These are phyloP conservation scores for Pithys albifrons DNA, from an alignment of 2,113 vertebrate species.

Conservation along the genomic window DNA sequence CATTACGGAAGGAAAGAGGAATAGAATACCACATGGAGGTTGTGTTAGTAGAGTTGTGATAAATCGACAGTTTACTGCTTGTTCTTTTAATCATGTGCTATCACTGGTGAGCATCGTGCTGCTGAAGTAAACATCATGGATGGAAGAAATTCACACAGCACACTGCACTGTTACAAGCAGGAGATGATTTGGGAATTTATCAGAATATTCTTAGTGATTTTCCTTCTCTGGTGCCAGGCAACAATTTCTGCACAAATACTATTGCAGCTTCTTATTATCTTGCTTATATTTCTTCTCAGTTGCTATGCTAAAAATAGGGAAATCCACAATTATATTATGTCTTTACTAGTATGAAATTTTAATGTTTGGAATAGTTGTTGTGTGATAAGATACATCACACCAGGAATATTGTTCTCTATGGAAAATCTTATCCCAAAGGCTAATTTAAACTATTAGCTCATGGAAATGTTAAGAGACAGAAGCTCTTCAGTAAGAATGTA, in stretches of 20 bases:
- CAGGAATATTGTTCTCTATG: not conserved
- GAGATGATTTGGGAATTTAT: not conserved
- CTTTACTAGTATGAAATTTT: not conserved
- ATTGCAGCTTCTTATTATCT: not conserved
- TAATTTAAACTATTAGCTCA: not conserved
- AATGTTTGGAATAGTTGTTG: not conserved
- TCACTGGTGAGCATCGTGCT: not conserved
- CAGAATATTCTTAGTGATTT: not conserved
- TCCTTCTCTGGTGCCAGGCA: not conserved
- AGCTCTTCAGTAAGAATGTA: not conserved
- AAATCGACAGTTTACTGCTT: slow-evolving; percentile 49
- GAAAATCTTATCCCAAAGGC: not conserved
- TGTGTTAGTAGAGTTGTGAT: slow-evolving; percentile 32
- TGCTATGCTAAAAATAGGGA: not conserved
- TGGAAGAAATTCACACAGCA: not conserved
- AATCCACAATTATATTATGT: not conserved
- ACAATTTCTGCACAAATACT: not conserved
- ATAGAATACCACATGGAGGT: not conserved
- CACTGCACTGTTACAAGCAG: not conserved
- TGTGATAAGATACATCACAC: not conserved
- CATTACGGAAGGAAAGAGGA: not conserved
- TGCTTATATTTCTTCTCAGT: not conserved
- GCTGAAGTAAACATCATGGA: slow-evolving; percentile 14
- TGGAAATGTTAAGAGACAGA: not conserved
- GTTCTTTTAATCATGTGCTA: slow-evolving; percentile 24